Evolutionary conservation across 1,140 invertebrate genomes (phyloP), one percentile per base, ranked within the genome.

Genomic region (Drosophila kepulauana): DNA sequence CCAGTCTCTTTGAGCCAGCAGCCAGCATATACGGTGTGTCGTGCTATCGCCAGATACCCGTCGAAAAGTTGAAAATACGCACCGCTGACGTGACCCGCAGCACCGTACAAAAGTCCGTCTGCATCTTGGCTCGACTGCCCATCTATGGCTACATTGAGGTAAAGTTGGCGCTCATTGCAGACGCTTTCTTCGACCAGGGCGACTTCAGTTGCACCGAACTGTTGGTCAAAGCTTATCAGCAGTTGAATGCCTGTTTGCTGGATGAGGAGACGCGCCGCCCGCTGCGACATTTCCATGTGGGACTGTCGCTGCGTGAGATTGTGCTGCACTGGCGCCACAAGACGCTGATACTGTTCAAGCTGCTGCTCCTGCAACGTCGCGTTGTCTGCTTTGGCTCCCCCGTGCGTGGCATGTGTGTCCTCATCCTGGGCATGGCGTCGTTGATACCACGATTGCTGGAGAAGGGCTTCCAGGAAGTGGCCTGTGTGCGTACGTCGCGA

Each of bases 21-120:
- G 94, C 96, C 79, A 99, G 98, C 45, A 95, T 99, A 7, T 99
- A 97, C 94, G 98, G 98, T 6, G 97, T 99, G 68, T 99, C 99
- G 15, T 99, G 99, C 94, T 99, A 99, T 93, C 94, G 98, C 75
- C 99, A 99, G 94, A 99, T 99, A 85, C 97, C 98, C 82, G 96
- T 98, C 11, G 97, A 98, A 97, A 97, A 98, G 95, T 94, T 99
- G 28, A 95, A 97, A 84, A 98, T 98, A 92, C 96, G 96, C 76
- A 98, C 98, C n/a, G 96, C 97, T n/a, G 98, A 99, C 92, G 97
- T 99, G 86, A 99, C 99, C 1, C 94, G 99, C 80, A 98, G 97
- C 73, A 98, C 97, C 25, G 97, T 99, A 28, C 98, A 99, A 93
- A 99, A 99, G 93, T 97, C 97, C 1, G 90, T 93, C 5, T 98